A percentile compares a stretch with the other conserved stretches of the same genome.
phyloP scores from a whole-genome alignment of 2,888 invertebrate species.

The Altica lythri region DNA sequence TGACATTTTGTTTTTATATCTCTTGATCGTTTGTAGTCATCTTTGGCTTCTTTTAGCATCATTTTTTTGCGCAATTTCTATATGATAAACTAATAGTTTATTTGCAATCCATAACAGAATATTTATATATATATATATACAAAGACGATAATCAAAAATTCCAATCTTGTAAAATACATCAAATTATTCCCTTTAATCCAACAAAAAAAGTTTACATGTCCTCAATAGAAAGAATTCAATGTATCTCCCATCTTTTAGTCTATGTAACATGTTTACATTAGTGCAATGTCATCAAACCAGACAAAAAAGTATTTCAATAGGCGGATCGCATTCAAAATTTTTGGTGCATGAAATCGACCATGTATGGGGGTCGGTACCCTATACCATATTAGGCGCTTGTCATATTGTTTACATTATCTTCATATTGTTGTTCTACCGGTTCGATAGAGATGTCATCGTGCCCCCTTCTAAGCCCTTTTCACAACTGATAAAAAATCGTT shows the following conservation, averaged over 20 bases:
- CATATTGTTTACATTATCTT: conserved; percentile 58
- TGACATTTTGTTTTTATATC: too few relatives aligned
- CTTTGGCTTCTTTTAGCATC: too few relatives aligned
- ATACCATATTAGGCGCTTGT: conserved; percentile 58
- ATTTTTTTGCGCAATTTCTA: too few relatives aligned
- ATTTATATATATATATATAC: too few relatives aligned
- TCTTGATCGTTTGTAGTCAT: too few relatives aligned
- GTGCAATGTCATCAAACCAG: conserved; percentile 40
- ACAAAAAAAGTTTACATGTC: conserved; percentile 5
- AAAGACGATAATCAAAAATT: too few relatives aligned
- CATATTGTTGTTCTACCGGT: conserved; percentile 50
- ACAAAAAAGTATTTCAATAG: conserved; percentile 45
- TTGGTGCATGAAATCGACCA: conserved; percentile 50
- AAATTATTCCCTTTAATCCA: too few relatives aligned
- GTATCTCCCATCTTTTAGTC: conserved; percentile 27
- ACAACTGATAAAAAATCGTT: conserved; percentile 40
- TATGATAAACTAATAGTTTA: too few relatives aligned
- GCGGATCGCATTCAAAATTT: conserved; percentile 43
- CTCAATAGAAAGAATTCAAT: conserved; percentile 27
- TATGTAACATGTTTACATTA: conserved; percentile 43
- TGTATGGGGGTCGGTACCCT: conserved; percentile 43
- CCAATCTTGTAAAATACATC: too few relatives aligned
- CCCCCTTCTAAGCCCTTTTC: conserved; percentile 37
- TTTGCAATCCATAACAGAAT: too few relatives aligned
- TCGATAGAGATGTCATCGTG: conserved; percentile 50